These are phyloP conservation scores for Acrocephalus kingi DNA, from an alignment of 2,113 vertebrate genomes.

Conservation along the genomic window DNA sequence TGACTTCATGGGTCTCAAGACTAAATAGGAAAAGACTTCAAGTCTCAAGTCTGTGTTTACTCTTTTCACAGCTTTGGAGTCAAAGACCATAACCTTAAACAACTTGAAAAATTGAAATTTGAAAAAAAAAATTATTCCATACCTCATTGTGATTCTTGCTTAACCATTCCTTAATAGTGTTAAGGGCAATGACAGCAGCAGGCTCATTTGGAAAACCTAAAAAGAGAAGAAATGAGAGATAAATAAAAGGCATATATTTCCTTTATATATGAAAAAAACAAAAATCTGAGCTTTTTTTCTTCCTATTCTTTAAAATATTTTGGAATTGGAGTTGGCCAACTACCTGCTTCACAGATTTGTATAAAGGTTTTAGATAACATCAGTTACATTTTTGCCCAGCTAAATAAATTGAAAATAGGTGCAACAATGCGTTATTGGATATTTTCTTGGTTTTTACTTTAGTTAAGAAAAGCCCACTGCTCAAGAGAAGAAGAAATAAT, in stretches of 20 bases:
- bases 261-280: background rate
- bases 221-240: constrained; percentile 32
- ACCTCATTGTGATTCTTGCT: constrained; percentile 88
- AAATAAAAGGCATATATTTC: background rate
- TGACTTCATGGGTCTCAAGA: background rate
- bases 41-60: background rate
- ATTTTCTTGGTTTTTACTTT: background rate
- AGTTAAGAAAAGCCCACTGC: background rate
- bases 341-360: background rate
- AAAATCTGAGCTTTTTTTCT: background rate
- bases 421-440: background rate
- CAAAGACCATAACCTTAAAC: background rate
- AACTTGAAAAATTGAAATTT: background rate
- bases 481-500: background rate
- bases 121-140: constrained; percentile 33
- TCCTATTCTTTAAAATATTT: background rate
- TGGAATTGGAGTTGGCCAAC: background rate
- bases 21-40: background rate
- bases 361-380: background rate
- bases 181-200: constrained; percentile 89
- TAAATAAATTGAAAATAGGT: background rate
- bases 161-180: constrained; percentile 89
- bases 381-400: background rate
- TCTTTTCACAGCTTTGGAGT: background rate
- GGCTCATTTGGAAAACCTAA: constrained; percentile 96